Conservation (phyloP, 2,797 vertebrate genomes). For the Carduelis carduelis region DNA sequence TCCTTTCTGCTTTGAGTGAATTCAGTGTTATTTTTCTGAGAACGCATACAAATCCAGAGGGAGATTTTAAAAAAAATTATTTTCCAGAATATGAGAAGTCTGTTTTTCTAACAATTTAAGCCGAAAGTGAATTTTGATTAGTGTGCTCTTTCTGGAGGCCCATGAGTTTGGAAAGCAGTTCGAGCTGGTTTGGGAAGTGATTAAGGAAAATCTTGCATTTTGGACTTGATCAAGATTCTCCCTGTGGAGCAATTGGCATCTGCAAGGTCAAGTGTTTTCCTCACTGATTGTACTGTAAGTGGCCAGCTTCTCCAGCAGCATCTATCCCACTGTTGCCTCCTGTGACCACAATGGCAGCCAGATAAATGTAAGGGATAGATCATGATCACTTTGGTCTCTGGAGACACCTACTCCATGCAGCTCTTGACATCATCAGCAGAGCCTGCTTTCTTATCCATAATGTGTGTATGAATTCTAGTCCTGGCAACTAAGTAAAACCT, state of each 20-base stretch:
- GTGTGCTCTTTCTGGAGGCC: neutral
- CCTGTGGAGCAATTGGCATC: neutral
- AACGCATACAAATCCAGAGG: neutral
- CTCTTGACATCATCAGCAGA: neutral
- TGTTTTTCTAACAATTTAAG: neutral
- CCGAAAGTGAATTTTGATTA: neutral
- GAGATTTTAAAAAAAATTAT: neutral
- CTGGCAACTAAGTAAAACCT: neutral
- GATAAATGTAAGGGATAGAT: accelerated
- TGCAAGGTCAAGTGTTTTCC: neutral
- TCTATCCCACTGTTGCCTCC: neutral
- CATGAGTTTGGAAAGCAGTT: neutral
- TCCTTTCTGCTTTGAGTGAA: neutral
- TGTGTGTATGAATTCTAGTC: neutral
- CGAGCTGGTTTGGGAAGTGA: neutral
- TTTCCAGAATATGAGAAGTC: neutral
- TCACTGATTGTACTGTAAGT: neutral
- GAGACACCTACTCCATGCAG: neutral
- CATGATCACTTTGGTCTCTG: neutral
- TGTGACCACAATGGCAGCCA: neutral
- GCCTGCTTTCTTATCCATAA: neutral
- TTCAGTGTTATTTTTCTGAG: neutral
- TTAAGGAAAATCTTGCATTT: neutral
- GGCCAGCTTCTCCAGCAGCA: neutral
- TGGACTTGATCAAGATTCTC: neutral